Evolutionary conservation across 2,797 vertebrate species (phyloP).

Genomic region (Paratrypauchen microcephalus): DNA sequence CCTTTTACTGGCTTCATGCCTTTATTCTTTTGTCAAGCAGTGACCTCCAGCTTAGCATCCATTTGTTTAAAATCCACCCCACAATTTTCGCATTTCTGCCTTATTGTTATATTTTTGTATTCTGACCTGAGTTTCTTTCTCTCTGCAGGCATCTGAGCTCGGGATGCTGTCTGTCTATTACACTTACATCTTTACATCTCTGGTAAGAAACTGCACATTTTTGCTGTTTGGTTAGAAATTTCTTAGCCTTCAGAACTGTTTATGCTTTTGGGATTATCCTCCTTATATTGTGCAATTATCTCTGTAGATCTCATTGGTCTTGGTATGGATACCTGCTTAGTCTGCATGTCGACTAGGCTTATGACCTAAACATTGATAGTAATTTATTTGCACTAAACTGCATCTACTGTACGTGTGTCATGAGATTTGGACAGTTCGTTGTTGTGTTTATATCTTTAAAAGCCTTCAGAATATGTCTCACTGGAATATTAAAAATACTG

Average conservation of each 20-base stretch:
- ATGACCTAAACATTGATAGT: neutral
- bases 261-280: neutral
- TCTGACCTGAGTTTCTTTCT: constrained; percentile 42
- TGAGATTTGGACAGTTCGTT: neutral
- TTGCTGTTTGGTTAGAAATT: constrained; percentile 2
- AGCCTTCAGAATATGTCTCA: neutral
- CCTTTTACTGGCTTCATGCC: constrained; percentile 14
- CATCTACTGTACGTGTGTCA: too few species aligned
- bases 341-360: too few species aligned
- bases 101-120: constrained; percentile 21
- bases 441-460: neutral
- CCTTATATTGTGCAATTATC: neutral
- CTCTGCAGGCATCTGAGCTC: constrained; percentile 91
- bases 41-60: constrained; percentile 30
- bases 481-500: constrained; percentile 11
- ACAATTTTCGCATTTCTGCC: constrained; percentile 6
- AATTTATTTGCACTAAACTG: too few species aligned
- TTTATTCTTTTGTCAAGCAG: neutral
- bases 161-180: constrained; percentile 98
- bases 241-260: neutral
- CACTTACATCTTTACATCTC: constrained; percentile 98
- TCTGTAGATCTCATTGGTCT: neutral
- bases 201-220: constrained; percentile 84
- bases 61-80: constrained; percentile 24
- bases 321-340: too few species aligned